A percentile compares a stretch with the other conserved stretches of the same genome.
These are phyloP conservation scores for Anas georgica DNA, from an alignment of 2,797 vertebrate species.

Conservation along the genomic window DNA sequence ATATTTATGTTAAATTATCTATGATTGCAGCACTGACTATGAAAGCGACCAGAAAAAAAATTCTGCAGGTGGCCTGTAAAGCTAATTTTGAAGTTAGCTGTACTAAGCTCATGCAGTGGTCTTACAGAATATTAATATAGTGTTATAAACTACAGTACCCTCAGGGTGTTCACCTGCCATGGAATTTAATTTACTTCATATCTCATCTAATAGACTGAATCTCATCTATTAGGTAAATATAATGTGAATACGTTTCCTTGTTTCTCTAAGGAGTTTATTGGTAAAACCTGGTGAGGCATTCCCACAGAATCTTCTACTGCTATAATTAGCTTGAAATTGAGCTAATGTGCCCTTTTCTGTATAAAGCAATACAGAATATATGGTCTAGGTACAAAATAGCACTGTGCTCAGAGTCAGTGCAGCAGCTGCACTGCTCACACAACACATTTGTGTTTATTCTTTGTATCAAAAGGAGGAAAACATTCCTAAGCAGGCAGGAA, in stretches of 20 bases:
- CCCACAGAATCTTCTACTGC: conserved; percentile 56
- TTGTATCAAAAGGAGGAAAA: not conserved
- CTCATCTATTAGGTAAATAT: conserved; percentile 82
- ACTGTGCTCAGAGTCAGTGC: accelerated
- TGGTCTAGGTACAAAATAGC: not conserved
- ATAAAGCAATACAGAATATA: conserved; percentile 41
- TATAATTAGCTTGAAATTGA: conserved; percentile 72
- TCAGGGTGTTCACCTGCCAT: conserved; percentile 80
- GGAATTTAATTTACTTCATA: conserved; percentile 83
- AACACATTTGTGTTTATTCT: not conserved
- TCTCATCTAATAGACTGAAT: conserved; percentile 80
- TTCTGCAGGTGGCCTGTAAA: conserved; percentile 80
- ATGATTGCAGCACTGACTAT: conserved; percentile 75
- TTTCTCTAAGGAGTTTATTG: conserved; percentile 76
- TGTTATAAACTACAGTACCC: conserved; percentile 75
- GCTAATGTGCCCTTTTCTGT: conserved; percentile 34
- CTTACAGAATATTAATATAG: conserved; percentile 78
- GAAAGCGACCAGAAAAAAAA: conserved; percentile 75
- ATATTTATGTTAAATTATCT: conserved; percentile 81
- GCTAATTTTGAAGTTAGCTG: conserved; percentile 80
- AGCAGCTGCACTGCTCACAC: not conserved
- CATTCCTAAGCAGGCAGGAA: not conserved
- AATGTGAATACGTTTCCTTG: conserved; percentile 74
- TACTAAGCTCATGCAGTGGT: conserved; percentile 74
- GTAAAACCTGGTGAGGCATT: conserved; percentile 66